These are phyloP conservation scores for Phyllotis vaccarum DNA, from an alignment of 2,797 vertebrate species.

Conservation along the genomic window DNA sequence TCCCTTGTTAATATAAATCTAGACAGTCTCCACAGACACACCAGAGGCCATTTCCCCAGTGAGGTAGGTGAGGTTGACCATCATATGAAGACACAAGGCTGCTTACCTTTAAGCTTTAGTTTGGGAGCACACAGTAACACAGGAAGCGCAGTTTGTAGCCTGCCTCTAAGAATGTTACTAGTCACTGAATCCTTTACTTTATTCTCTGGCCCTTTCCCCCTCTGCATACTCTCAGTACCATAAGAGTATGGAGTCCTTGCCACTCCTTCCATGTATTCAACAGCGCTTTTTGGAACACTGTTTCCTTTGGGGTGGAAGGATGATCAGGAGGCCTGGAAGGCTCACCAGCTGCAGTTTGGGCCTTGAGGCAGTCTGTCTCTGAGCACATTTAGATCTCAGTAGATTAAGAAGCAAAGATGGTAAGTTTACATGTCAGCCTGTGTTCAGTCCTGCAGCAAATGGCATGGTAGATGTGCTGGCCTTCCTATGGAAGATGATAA, in stretches of 20 bases:
- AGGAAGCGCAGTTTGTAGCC: background rate
- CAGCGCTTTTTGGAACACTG: no score
- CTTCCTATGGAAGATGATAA: conserved; percentile 35
- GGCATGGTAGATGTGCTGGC: background rate
- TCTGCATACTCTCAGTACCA: no score
- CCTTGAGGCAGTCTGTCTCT: background rate
- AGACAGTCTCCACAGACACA: background rate
- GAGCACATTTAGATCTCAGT: conserved; percentile 21
- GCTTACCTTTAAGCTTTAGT: background rate
- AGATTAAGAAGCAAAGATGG: background rate
- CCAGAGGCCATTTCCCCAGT: background rate
- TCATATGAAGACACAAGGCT: background rate
- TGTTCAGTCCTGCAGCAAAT: conserved; percentile 18
- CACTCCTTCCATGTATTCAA: no score
- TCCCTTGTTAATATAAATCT: background rate
- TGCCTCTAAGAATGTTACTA: background rate
- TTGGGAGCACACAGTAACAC: background rate
- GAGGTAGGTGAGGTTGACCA: background rate
- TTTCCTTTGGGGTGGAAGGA: no score
- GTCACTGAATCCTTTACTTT: background rate
- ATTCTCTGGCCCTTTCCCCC: no score
- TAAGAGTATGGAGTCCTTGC: no score
- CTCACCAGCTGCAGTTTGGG: background rate
- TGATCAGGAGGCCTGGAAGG: background rate
- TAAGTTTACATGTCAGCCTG: background rate